phyloP scores from a whole-genome alignment of 2,888 invertebrate genomes.

The Exephanes ischioxanthus region DNA sequence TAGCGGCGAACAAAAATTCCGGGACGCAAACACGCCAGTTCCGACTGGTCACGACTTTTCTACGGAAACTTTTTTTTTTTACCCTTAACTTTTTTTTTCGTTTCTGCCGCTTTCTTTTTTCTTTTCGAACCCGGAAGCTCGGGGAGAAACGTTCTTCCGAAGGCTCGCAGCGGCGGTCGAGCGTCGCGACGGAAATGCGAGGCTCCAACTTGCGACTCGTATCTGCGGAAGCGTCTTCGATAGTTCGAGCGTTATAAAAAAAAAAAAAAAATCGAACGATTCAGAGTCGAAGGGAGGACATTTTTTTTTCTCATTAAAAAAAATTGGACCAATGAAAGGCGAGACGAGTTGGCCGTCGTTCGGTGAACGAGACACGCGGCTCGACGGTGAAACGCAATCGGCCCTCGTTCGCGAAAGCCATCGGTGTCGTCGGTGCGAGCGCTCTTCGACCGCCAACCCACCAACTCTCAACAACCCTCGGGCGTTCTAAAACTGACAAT shows the following conservation, averaged over 20 bases:
- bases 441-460: not conserved
- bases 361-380: conserved; percentile 55
- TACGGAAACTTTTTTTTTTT: not conserved
- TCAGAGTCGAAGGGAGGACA: not conserved
- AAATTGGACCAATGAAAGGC: conserved; percentile 60
- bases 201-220: not conserved
- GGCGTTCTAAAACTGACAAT: not conserved
- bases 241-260: not conserved
- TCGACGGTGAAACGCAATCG: conserved; percentile 40
- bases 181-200: conserved; percentile 5
- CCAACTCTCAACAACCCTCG: not conserved
- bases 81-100: not conserved
- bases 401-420: conserved; percentile 33
- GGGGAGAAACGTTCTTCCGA: not conserved
- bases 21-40: not conserved
- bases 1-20: not conserved
- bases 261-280: not conserved
- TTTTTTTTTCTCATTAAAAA: not conserved
- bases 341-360: conserved; percentile 54
- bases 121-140: not conserved
- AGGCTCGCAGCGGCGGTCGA: not conserved
- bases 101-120: not conserved
- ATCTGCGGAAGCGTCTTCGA: not conserved
- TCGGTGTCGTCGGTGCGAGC: conserved; percentile 12
- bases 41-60: not conserved